Conservation (phyloP, 2,888 invertebrate genomes). For the Drosophila neoperkinsi region DNA sequence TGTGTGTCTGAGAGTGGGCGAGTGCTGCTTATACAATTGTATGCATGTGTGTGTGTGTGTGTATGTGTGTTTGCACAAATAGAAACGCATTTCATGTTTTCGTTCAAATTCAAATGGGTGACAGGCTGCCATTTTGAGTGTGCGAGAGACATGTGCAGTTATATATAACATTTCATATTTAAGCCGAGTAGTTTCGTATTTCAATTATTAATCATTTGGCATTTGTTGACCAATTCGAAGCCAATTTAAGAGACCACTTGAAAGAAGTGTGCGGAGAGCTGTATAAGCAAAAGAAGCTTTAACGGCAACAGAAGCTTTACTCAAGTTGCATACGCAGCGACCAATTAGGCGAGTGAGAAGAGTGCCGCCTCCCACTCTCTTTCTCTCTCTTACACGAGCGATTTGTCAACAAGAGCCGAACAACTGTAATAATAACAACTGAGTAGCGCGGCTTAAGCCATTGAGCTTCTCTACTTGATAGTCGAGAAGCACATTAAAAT, state of each 20-base stretch:
- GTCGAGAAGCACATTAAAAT: slow-evolving; percentile 62
- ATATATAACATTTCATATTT: neutral
- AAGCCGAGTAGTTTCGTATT: slow-evolving; percentile 10
- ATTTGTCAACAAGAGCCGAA: slow-evolving; percentile 21
- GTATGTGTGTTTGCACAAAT: slow-evolving; percentile 63
- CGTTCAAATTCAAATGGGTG: slow-evolving; percentile 26
- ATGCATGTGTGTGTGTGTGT: slow-evolving; percentile 17
- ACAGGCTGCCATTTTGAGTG: slow-evolving; percentile 26
- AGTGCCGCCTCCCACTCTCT: neutral
- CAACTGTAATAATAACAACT: slow-evolving; percentile 60
- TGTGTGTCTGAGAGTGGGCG: slow-evolving; percentile 18
- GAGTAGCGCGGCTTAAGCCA: slow-evolving; percentile 20
- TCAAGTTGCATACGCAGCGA: slow-evolving; percentile 46
- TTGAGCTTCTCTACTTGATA: slow-evolving; percentile 59
- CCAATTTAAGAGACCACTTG: slow-evolving; percentile 10
- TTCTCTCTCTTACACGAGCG: neutral
- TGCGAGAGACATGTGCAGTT: slow-evolving; percentile 17
- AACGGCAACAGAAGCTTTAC: slow-evolving; percentile 2
- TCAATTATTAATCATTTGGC: slow-evolving; percentile 12
- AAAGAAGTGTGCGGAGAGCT: slow-evolving; percentile 19
- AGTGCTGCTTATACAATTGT: slow-evolving; percentile 2
- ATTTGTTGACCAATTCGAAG: slow-evolving; percentile 32
- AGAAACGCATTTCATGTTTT: slow-evolving; percentile 73
- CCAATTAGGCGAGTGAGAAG: slow-evolving; percentile 16
- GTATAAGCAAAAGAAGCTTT: slow-evolving; percentile 3